A percentile compares a stretch with the other conserved stretches of the same genome.
These are phyloP conservation scores for Escarpia spicata DNA, from an alignment of 2,888 invertebrate genomes.

Conservation along the genomic window DNA sequence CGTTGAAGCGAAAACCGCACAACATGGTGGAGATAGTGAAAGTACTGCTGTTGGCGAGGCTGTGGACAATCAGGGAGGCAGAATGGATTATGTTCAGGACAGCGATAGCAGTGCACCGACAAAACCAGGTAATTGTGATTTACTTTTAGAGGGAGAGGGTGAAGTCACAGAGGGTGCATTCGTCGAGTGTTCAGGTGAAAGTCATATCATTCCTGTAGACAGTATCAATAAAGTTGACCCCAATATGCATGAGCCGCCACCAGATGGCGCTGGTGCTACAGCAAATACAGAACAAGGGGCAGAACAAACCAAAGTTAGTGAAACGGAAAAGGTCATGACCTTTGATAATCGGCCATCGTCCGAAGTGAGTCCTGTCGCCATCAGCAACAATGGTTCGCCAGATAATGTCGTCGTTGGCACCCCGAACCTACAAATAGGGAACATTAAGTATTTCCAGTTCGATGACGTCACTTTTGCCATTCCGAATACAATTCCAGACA, in stretches of 20 bases:
- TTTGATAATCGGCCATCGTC: background rate
- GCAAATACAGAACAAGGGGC: slow-evolving; percentile 1
- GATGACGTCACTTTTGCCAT: slow-evolving; percentile 17
- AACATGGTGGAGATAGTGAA: background rate
- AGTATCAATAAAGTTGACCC: background rate
- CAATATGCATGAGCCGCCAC: slow-evolving; percentile 14
- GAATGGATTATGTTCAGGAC: background rate
- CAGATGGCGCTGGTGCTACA: background rate
- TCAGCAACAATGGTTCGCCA: background rate
- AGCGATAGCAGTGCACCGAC: background rate
- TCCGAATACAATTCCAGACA: background rate
- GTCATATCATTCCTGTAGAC: slow-evolving; percentile 12
- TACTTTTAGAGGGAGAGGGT: background rate
- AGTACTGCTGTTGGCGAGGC: background rate
- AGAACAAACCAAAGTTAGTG: background rate
- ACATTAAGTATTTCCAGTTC: slow-evolving; percentile 36
- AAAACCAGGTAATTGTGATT: slow-evolving; percentile 16
- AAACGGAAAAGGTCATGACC: background rate
- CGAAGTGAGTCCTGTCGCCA: background rate
- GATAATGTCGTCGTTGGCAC: background rate
- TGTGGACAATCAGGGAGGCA: background rate
- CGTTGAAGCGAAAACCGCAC: background rate
- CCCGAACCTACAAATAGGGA: slow-evolving; percentile 39
- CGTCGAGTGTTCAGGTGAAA: background rate
- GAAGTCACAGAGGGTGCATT: background rate